Evolutionary conservation across 2,797 vertebrate genomes (phyloP).

Genomic region (Steatocranus sp.): DNA sequence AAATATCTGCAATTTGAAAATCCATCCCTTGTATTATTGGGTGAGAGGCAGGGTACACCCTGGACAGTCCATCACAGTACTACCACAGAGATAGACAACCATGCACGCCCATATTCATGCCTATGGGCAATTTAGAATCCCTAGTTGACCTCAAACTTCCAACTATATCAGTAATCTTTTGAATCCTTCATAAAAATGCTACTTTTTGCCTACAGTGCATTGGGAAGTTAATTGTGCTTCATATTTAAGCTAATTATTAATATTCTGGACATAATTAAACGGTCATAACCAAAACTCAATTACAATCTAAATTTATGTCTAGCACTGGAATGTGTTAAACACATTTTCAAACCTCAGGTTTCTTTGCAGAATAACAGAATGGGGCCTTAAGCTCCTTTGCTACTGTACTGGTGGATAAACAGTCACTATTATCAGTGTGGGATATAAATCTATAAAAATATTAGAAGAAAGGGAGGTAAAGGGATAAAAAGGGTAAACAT

Average conservation of each 20-base stretch:
- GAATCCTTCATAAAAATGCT: background rate
- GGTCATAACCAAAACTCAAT: background rate
- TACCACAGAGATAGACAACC: background rate
- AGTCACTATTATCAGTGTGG: background rate
- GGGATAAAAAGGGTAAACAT: slow-evolving; percentile 28
- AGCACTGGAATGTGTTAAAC: background rate
- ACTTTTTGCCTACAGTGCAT: background rate
- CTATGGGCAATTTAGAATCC: background rate
- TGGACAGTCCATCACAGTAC: background rate
- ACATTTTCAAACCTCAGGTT: background rate
- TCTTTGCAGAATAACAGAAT: background rate
- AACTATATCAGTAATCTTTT: background rate
- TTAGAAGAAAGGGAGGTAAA: slow-evolving; percentile 31
- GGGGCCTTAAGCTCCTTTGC: background rate
- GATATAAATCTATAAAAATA: slow-evolving; percentile 37
- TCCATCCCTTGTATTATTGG: background rate
- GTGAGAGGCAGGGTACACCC: background rate
- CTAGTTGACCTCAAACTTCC: background rate
- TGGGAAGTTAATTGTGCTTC: rapidly evolving
- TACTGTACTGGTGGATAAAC: slow-evolving; percentile 19
- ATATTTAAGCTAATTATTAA: background rate
- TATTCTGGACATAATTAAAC: background rate
- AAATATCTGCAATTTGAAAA: background rate
- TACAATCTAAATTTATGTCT: background rate
- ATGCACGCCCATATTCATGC: background rate